Evolutionary conservation across 2,113 vertebrate species (phyloP).

Genomic region (Malaclemys terrapin): DNA sequence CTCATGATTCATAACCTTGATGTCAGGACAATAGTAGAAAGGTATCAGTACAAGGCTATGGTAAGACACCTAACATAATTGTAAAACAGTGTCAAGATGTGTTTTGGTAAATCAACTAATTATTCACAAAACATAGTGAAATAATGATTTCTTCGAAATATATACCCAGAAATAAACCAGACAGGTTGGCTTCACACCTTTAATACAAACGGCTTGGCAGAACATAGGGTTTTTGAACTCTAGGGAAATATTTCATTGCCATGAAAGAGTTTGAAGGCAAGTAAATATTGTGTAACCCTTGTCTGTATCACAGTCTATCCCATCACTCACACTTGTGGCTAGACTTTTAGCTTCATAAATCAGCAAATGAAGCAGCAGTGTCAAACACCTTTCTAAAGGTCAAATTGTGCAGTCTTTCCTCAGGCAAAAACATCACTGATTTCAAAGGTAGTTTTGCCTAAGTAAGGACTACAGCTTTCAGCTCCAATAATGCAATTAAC

Average conservation of each 20-base stretch:
- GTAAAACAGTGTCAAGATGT: neutral
- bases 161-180: neutral
- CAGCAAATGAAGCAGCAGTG: neutral
- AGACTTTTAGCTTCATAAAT: neutral
- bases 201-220: neutral
- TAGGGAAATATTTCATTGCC: neutral
- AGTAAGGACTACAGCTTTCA: neutral
- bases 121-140: neutral
- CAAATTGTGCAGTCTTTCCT: fast-evolving
- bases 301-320: neutral
- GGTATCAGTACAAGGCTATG: fast-evolving
- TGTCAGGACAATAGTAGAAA: neutral
- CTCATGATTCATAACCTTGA: neutral
- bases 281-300: neutral
- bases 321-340: neutral
- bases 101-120: neutral
- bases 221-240: neutral
- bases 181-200: neutral
- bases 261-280: neutral
- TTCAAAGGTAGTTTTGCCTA: neutral
- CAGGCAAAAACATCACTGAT: neutral
- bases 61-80: neutral
- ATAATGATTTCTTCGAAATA: neutral
- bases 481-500: neutral
- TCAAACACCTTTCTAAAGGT: neutral